Evolutionary conservation across 2,888 invertebrate genomes (phyloP), one percentile per base, ranked within the genome.

Genomic region (Bombyx huttoni): DNA sequence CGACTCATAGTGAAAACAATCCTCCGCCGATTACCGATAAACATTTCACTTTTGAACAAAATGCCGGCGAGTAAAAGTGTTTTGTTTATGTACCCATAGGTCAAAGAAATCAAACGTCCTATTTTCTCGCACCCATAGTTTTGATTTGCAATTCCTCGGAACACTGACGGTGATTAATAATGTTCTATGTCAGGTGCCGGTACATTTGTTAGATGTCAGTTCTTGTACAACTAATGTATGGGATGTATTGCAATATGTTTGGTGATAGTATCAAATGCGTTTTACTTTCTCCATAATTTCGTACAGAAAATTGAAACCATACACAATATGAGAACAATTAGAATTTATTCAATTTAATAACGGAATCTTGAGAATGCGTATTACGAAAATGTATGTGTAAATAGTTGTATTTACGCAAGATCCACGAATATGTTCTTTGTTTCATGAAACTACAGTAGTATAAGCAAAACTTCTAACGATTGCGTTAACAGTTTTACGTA

Each of bases 1-100:
- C 67, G 68, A 77, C 67, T 82, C 80, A 83, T 78, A 62, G 78
- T 71, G 78, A 80, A 81, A 81, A 80, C 77, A 74, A 76, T 68
- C 64, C 70, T 57, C 57, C 58, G 72, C 57, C 58, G 72, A 78
- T 73, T 63, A 59, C 56, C 61, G 69, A 75, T 73, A 70, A 72
- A 68, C 74, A 74, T 78, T 78, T 78, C 73, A 75, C 72, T 74
- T 76, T 77, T 74, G 63, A 62, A 68, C 58, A 64, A 62, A 70
- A 75, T 68, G 70, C 65, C 66, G 67, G 65, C 64, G 58, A 69
- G 75, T 75, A 72, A 75, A 74, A 75, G 74, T 74, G 67, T 65
- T 70, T 67, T 65, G 60, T 67, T 67, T 60, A 54, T 47, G 13
- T 48, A 56, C 58, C 52, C 63, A 70, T 70, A 75, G 74, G 75